phyloP scores from a whole-genome alignment of 2,888 invertebrate species.

The Acronicta alni region DNA sequence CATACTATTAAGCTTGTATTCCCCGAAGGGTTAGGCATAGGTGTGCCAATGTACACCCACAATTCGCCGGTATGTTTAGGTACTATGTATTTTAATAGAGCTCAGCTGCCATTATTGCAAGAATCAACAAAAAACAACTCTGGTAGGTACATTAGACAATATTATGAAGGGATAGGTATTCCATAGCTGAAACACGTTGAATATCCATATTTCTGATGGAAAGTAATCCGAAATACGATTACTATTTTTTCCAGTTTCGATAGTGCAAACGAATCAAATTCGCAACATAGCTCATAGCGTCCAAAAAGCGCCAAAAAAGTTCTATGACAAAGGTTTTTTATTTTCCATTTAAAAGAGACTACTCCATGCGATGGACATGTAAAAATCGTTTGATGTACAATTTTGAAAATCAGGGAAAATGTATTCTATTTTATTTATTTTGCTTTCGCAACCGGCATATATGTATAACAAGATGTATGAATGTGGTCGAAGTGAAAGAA shows the following conservation, averaged over 20 bases:
- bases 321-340: slow-evolving; percentile 28
- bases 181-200: slow-evolving; percentile 12
- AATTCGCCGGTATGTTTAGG: too few relatives aligned
- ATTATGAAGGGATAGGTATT: not conserved
- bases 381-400: not conserved
- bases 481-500: too few relatives aligned
- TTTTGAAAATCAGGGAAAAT: slow-evolving; percentile 1
- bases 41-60: too few relatives aligned
- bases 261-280: slow-evolving; percentile 41
- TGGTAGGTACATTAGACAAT: too few relatives aligned
- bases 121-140: too few relatives aligned
- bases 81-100: too few relatives aligned
- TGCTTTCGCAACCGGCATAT: not conserved
- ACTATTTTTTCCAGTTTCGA: slow-evolving; percentile 29
- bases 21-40: too few relatives aligned
- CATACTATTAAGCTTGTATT: too few relatives aligned
- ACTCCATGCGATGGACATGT: slow-evolving; percentile 16
- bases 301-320: slow-evolving; percentile 22
- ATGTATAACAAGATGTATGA: too few relatives aligned
- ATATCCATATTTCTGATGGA: slow-evolving; percentile 34
- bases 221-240: slow-evolving; percentile 15
- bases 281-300: slow-evolving; percentile 31
- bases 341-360: slow-evolving; percentile 24
- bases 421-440: slow-evolving; percentile 12
- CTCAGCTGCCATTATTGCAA: too few relatives aligned